Base-by-base conservation (phyloP, 1,140 invertebrate genomes). In the Epicauta chinensis region DNA sequence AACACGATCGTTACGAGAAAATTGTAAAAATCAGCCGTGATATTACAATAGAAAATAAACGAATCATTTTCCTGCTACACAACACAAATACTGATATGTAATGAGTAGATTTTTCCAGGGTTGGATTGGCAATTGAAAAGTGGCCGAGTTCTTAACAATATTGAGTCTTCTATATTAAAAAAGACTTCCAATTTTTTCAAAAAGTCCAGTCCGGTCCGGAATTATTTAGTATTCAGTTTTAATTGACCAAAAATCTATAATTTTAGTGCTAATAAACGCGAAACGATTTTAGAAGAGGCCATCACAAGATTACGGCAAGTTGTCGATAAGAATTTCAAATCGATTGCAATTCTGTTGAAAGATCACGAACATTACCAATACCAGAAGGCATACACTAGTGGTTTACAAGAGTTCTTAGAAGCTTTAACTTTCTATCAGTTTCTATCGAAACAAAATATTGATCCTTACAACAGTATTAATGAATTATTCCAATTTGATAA, bases 41-140 rank as follows among this genome's bases (percentile, higher is more conserved):
- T 68, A 82, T 94, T n/a, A 94, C 89, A 1, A 93, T 93, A 55
- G 89, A 93, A 64, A 91, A 90, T 61, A 96, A 96, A 67, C 75
- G 90, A 55, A 84, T 89, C 11, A 96, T 96, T 50, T 94, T 93
- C 68, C 71, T 89, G 12, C 71, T 96, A 10, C 91, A 84, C 87
- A 16, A 12, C 12, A 73, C 84, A 39, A 73, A 73, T 35, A 73
- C 60, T 16, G 65, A 70, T 51, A 60, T 66, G 67, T 67, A 16
- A 11, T n/a, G n/a, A n/a, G n/a, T n/a, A n/a, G n/a, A n/a, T n/a
- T n/a, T n/a, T n/a, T n/a, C n/a, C n/a, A n/a, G n/a, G n/a, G n/a
- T n/a, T n/a, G n/a, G n/a, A n/a, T n/a, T n/a, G n/a, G 29, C 4
- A 30, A 5, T 10, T 30, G 29, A 5, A 30, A 30, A 30, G 4